Base-by-base conservation (phyloP, 2,888 invertebrate genomes). In the Parnassius smintheus region DNA sequence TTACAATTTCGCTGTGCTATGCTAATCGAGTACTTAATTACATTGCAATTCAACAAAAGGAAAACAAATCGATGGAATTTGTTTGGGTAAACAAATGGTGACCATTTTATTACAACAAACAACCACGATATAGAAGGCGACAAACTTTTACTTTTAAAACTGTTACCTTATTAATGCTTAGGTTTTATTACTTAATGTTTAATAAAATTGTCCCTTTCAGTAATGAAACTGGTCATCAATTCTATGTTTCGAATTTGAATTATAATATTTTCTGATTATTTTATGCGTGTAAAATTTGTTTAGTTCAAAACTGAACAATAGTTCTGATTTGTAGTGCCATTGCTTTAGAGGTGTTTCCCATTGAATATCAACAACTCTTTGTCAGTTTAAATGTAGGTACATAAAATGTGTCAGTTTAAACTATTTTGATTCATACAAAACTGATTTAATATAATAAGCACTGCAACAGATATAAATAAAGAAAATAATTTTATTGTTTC, bases 371-470 rank as follows among this genome's bases (percentile, higher is more conserved):
- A 65, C 67, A 62, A 69, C 67, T 70, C 70, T 74, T 50, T 13
- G 49, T 76, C 76, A 75, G 71, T 72, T 70, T 73, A 69, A 72
- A 73, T 85, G 80, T 18, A 18, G 18, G 18, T 85, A 82, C 78
- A 82, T 85, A 81, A 75, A 77, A 35, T 35, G 35, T 72, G 73
- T 77, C 73, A 77, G 74, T 76, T 74, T 76, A 75, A 74, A 80
- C 83, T 83, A 84, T 83, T 85, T 88, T 84, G 25, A 84, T 66
- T 80, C 82, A 77, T 78, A 73, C 74, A 72, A 83, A 83, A 82
- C 83, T 88, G 80, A 83, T 82, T 81, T 77, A 83, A 79, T 81
- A 77, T 81, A 77, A 76, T 75, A 77, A 85, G 86, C 88, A 90
- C 87, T 84, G 82, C 85, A 64, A 64, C 64, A 56, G 59, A 52